Evolutionary conservation across 2,113 vertebrate genomes (phyloP).

Genomic region (Merops nubicus): DNA sequence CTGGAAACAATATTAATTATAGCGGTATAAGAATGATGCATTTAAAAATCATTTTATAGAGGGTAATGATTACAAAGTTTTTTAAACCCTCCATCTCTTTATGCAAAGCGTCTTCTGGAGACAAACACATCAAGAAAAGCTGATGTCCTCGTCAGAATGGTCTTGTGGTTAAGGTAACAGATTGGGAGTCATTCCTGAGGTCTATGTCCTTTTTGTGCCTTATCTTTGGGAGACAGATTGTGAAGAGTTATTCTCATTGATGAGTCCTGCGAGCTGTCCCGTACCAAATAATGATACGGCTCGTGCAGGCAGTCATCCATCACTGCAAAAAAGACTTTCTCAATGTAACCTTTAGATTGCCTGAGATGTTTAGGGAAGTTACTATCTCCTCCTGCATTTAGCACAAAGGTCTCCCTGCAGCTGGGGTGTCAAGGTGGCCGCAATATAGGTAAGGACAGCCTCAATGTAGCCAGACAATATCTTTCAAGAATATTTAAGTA

Average conservation of each 20-base stretch:
- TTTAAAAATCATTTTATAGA: not conserved
- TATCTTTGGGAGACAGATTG: constrained; percentile 52
- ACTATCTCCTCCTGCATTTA: constrained; percentile 28
- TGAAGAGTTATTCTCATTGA: constrained; percentile 19
- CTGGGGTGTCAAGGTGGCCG: not conserved
- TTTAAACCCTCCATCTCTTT: not conserved
- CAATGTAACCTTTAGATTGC: constrained; percentile 39
- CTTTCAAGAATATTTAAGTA: not conserved
- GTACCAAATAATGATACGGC: constrained; percentile 3
- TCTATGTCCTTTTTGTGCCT: constrained; percentile 26
- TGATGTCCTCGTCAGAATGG: not conserved
- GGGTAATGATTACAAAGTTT: not conserved
- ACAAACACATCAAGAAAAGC: not conserved
- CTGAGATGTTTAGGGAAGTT: not conserved
- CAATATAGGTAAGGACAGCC: not conserved
- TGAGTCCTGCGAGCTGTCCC: not conserved
- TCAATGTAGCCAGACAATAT: not conserved
- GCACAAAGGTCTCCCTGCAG: not conserved
- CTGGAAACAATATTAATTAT: constrained; percentile 27
- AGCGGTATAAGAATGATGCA: not conserved
- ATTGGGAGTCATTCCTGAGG: not conserved
- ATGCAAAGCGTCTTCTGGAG: not conserved
- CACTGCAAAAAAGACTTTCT: not conserved
- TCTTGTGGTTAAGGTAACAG: not conserved
- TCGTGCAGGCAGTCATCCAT: not conserved